Conservation (phyloP, 2,797 vertebrate species). For the Gymnodraco acuticeps region DNA sequence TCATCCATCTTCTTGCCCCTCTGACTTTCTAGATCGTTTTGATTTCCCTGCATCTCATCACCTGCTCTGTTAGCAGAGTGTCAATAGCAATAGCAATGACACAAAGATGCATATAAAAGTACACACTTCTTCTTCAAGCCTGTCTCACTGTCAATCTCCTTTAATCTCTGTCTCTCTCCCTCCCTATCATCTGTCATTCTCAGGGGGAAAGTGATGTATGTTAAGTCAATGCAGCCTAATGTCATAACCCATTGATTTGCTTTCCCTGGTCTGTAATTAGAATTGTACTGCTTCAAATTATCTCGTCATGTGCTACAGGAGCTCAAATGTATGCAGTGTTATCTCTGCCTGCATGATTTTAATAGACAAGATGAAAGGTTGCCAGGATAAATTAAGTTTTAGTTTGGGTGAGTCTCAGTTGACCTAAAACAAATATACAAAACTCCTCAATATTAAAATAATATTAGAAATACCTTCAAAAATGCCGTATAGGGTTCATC, state of each 20-base stretch:
- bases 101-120: background rate
- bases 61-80: slow-evolving; percentile 60
- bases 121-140: slow-evolving; percentile 32
- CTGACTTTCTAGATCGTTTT: slow-evolving; percentile 62
- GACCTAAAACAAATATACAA: background rate
- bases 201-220: slow-evolving; percentile 23
- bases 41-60: slow-evolving; percentile 58
- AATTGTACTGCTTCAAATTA: background rate
- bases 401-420: background rate
- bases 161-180: slow-evolving; percentile 55
- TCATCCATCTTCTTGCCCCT: slow-evolving; percentile 66
- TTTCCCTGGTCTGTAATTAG: slow-evolving; percentile 33
- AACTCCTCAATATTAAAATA: background rate
- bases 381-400: background rate
- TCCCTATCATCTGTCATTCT: slow-evolving; percentile 43
- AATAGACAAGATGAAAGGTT: background rate
- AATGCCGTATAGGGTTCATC: slow-evolving; percentile 16
- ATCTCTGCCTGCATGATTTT: background rate
- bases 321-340: background rate
- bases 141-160: slow-evolving; percentile 47
- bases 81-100: slow-evolving; percentile 33
- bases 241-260: slow-evolving; percentile 52
- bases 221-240: slow-evolving; percentile 47
- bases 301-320: background rate
- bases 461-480: slow-evolving; percentile 2